phyloP scores from a whole-genome alignment of 2,888 invertebrate species.

The Tetanocera ferruginea region DNA sequence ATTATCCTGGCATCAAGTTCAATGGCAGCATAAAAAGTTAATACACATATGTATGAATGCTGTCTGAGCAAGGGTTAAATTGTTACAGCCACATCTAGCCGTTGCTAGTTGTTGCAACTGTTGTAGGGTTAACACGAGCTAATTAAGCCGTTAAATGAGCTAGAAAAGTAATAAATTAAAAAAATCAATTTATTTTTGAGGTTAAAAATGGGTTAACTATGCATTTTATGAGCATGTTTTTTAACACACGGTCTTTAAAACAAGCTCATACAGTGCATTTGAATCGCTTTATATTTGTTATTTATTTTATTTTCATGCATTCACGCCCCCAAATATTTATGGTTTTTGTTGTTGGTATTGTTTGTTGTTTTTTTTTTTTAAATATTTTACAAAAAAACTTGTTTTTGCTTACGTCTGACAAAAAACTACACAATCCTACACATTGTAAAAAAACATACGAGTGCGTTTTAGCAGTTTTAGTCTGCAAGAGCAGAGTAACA shows the following conservation, averaged over 20 bases:
- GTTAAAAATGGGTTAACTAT: background rate
- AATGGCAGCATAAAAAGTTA: background rate
- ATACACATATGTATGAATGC: background rate
- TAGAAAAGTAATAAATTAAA: slow-evolving; percentile 22
- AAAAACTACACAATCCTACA: background rate
- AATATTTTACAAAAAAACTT: background rate
- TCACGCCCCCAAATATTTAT: slow-evolving; percentile 1
- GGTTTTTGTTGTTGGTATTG: background rate
- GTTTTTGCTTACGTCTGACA: background rate
- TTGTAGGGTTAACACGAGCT: background rate
- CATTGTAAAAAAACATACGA: background rate
- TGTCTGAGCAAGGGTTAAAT: background rate
- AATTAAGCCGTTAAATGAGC: background rate
- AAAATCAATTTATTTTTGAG: background rate
- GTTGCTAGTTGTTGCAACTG: background rate
- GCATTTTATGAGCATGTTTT: slow-evolving; percentile 29
- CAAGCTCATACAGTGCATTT: too few relatives aligned
- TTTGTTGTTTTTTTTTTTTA: background rate
- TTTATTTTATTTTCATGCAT: slow-evolving; percentile 11
- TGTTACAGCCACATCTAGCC: background rate
- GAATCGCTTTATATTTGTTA: background rate
- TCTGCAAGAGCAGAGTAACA: background rate
- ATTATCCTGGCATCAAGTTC: background rate
- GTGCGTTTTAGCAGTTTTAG: background rate
- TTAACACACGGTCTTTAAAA: slow-evolving; percentile 68